A percentile compares a stretch with the other conserved stretches of the same genome.
Evolutionary conservation across 2,888 invertebrate species (phyloP).

Genomic region (Lottia gigantea): DNA sequence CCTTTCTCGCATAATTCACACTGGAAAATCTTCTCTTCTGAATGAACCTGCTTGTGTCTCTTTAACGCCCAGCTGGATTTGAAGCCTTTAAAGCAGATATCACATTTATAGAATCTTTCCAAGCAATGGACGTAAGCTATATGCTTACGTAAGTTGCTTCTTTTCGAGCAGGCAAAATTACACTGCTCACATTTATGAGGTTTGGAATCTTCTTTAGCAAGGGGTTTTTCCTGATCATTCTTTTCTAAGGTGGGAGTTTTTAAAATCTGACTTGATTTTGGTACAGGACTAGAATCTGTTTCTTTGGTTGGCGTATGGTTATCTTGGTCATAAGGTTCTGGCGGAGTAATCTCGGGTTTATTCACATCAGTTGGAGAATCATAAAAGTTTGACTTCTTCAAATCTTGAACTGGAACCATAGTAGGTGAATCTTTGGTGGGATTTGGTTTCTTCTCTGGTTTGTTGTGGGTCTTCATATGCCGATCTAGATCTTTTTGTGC

Average conservation of each 20-base stretch:
- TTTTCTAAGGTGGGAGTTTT: not conserved
- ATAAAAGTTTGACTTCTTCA: too few relatives aligned
- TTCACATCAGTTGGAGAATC: too few relatives aligned
- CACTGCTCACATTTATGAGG: not conserved
- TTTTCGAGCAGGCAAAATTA: not conserved
- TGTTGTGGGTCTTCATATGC: not conserved
- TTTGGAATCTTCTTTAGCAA: not conserved
- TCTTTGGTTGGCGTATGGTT: not conserved
- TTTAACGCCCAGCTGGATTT: constrained; percentile 6
- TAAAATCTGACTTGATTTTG: not conserved
- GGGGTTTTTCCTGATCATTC: not conserved
- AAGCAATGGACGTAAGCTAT: not conserved
- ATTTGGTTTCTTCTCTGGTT: not conserved
- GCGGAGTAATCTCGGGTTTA: not conserved
- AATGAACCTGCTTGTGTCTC: constrained; percentile 14
- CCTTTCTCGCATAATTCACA: not conserved
- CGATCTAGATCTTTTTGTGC: not conserved
- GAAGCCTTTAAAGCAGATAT: not conserved
- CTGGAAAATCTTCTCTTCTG: constrained; percentile 10
- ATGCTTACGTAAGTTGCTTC: constrained; percentile 1
- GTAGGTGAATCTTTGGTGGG: not conserved
- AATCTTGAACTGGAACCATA: not conserved
- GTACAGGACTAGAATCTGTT: not conserved
- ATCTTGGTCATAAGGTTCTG: not conserved
- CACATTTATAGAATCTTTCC: constrained; percentile 9